Evolutionary conservation across 2,888 invertebrate species (phyloP), one percentile per base, ranked within the genome.

Genomic region (Zootermopsis nevadensis): DNA sequence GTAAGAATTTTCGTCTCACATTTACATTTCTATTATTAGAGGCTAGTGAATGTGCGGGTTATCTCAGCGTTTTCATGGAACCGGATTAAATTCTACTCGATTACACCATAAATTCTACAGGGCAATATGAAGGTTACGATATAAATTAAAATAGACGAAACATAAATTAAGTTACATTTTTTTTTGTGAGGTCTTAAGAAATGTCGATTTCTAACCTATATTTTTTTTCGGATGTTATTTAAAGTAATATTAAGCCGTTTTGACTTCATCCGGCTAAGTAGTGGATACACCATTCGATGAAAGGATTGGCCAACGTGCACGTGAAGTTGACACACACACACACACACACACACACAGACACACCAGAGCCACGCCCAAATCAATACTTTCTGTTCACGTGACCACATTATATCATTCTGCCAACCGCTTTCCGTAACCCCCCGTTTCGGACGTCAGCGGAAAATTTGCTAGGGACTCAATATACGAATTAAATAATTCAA

Each of bases 281-380:
- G n/a, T 27, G 12, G 55, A 1, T 15, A 2, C 22, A 22, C 22
- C 22, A 19, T 55, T 55, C 55, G 60, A 60, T 0, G 27, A 15
- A 60, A 33, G 69, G 31, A 31, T 22, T 27, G 69, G 31, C 22
- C 22, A 6, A 33, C 69, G 33, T 69, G 38, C 74, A 74, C 74
- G 74, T 74, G 74, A 74, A 38, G 38, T 35, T 38, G 74, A 74
- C 74, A 74, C 33, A 38, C 42, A 74, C n/a, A 38, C 69, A 31
- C 31, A 33, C 19, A 27, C 67, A 69, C 67, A 30, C 67, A 69
- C 31, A 8, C 67, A 69, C 1, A 19, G 12, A 69, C 69, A 33
- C n/a, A 74, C 38, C 38, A 74, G 22, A 38, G 38, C 74, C 74
- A 74, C 74, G 74, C 74, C 74, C 74, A 74, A 74, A 74, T 74